Percentiles rank a stretch among this genome's conserved stretches.
Conservation (phyloP, 2,113 vertebrate genomes). For the Plotosus lineatus region DNA sequence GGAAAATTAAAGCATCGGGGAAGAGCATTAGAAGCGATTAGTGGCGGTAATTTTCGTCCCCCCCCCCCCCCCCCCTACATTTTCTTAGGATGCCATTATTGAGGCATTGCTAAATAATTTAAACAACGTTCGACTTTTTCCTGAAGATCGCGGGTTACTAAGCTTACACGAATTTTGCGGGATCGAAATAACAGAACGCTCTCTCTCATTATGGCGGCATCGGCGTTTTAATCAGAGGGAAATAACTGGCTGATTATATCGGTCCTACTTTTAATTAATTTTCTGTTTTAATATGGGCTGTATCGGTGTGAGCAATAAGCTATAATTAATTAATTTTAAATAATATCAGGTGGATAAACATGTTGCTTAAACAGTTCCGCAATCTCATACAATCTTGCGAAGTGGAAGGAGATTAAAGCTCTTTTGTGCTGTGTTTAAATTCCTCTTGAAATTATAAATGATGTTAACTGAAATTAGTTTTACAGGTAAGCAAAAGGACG, state of each 20-base stretch:
- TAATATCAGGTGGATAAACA: background rate
- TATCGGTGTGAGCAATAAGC: background rate
- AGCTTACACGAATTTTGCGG: fast-evolving
- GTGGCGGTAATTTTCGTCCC: slow-evolving; percentile 36
- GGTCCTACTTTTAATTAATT: slow-evolving; percentile 34
- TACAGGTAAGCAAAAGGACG: background rate
- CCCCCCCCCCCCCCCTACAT: background rate
- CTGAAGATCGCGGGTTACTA: background rate
- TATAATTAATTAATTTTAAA: slow-evolving; percentile 36
- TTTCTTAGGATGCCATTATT: slow-evolving; percentile 21
- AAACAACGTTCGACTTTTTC: background rate
- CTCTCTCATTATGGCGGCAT: background rate
- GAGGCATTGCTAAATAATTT: slow-evolving; percentile 44
- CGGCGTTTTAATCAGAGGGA: background rate
- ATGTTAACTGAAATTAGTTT: background rate
- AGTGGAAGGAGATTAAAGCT: slow-evolving; percentile 3
- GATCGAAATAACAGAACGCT: background rate
- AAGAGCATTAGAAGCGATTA: slow-evolving; percentile 40
- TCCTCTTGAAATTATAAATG: background rate
- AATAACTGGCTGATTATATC: slow-evolving; percentile 33
- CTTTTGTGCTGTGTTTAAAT: slow-evolving; percentile 17
- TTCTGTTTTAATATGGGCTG: slow-evolving; percentile 19
- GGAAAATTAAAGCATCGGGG: slow-evolving; percentile 37
- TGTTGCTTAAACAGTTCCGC: background rate
- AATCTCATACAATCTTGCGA: slow-evolving; percentile 10